Conservation (phyloP, 1,140 invertebrate species). For the Drosophila seguyi region DNA sequence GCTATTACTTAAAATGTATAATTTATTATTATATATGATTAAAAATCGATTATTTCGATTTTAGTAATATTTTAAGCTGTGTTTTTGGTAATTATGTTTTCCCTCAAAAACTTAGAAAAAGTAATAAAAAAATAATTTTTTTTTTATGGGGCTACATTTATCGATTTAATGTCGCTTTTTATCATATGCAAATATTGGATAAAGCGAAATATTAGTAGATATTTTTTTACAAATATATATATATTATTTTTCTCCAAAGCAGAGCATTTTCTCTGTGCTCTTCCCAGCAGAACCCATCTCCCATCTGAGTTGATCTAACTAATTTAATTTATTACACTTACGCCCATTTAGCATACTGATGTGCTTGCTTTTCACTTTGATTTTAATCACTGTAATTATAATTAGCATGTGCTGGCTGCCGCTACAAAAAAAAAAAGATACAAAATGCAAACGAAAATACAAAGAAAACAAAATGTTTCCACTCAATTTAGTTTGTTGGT, state of each 20-base stretch:
- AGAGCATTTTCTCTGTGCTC: not conserved
- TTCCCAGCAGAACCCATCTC: conserved; percentile 8
- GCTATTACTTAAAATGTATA: too few species aligned
- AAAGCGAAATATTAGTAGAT: too few species aligned
- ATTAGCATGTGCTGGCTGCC: conserved; percentile 49
- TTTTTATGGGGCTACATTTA: too few species aligned
- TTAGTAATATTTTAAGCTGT: too few species aligned
- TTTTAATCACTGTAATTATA: conserved; percentile 63
- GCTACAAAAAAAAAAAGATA: not conserved
- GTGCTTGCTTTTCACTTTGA: conserved; percentile 26
- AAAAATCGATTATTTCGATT: too few species aligned
- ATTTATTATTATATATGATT: too few species aligned
- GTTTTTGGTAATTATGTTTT: too few species aligned
- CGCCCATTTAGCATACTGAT: conserved; percentile 12
- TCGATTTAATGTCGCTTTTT: too few species aligned
- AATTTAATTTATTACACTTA: conserved; percentile 16
- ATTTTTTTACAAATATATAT: too few species aligned
- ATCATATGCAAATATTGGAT: too few species aligned
- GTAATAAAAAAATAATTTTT: too few species aligned
- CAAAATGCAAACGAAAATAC: conserved; percentile 5
- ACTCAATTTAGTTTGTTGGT: conserved; percentile 73
- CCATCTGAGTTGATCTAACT: not conserved
- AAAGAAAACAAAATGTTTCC: conserved; percentile 57
- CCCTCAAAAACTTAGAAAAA: too few species aligned
- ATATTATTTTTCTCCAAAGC: not conserved